Base-by-base conservation (phyloP, 2,888 invertebrate species). In the Chalcosyrphus nemorum region DNA sequence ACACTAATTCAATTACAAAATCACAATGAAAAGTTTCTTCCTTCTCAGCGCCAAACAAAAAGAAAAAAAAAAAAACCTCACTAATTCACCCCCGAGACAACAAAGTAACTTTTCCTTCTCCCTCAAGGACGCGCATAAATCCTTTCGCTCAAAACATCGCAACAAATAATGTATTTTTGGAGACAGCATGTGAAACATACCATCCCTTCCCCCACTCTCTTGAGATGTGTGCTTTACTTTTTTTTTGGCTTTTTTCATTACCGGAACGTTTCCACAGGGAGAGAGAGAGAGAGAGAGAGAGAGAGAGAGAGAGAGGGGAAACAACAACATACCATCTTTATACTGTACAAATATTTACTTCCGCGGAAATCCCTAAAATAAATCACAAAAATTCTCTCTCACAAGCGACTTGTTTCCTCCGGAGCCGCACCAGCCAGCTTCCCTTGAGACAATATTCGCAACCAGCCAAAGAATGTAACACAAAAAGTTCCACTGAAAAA, bases 351-450 rank as follows among this genome's bases (percentile, higher is more conserved):
- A 52, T 59, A 59, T 59, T 59, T 68, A 57, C 68, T 52, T 76
- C 52, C 59, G 57, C 54, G 57, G 52, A 57, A 76, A 76, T 68
- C 59, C 59, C 43, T 27, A 61, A 61, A 70, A 77, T 77, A 77
- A 77, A 70, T 77, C 76, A 76, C 13, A 61, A 54, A 56, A 24
- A 45, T 63, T 66, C n/a, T 38, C 45, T 24, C 15, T 29, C 29
- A 47, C 19, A 57, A 41, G n/a, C 50, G 7, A 41, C 9, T 15
- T n/a, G 7, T 1, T 5, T 6, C 13, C 38, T 13, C 3, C 21
- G 4, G 7, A 21, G 19, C 13, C 3, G 1, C 17, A n/a, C 11
- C 5, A 11, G 7, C 47, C 41, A 19, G n/a, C n/a, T 24, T 47
- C 21, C 29, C 56, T 35, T 59, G 61, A 61, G 41, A 61, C n/a